These are phyloP conservation scores for Phaethon lepturus DNA, from an alignment of 2,113 vertebrate species.

Conservation along the genomic window DNA sequence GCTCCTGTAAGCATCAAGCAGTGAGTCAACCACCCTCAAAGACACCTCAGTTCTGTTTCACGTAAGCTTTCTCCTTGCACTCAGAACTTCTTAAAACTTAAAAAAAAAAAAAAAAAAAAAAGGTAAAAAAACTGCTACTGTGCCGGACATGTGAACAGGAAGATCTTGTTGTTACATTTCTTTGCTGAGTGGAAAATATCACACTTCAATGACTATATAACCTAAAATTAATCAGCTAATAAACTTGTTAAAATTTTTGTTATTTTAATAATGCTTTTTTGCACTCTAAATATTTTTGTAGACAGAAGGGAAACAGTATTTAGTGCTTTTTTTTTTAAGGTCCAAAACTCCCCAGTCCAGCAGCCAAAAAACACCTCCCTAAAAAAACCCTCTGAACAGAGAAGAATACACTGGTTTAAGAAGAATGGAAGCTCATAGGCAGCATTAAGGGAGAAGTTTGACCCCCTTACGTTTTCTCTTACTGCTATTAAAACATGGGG, in stretches of 20 bases:
- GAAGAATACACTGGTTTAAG: not conserved
- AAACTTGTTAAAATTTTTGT: not conserved
- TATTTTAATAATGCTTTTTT: not conserved
- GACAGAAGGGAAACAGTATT: not conserved
- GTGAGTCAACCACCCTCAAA: not conserved
- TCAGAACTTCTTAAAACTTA: not conserved
- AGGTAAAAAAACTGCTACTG: not conserved
- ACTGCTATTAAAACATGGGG: not conserved
- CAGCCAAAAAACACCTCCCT: not conserved
- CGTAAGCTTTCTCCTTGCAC: not conserved
- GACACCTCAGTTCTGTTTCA: not conserved
- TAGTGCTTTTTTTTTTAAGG: not conserved
- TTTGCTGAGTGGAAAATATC: not conserved
- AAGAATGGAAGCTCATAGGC: not conserved
- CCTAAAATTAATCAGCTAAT: not conserved
- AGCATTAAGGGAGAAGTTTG: not conserved
- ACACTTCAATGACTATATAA: not conserved
- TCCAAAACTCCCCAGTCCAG: not conserved
- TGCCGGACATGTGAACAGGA: not conserved
- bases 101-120: too few relatives aligned
- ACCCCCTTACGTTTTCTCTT: not conserved
- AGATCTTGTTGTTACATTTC: not conserved
- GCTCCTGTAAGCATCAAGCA: not conserved
- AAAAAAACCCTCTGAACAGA: fast-evolving
- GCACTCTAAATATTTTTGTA: not conserved